A percentile compares a stretch with the other conserved stretches of the same genome.
phyloP scores from a whole-genome alignment of 1,140 invertebrate genomes.

The Hirudo medicinalis region DNA sequence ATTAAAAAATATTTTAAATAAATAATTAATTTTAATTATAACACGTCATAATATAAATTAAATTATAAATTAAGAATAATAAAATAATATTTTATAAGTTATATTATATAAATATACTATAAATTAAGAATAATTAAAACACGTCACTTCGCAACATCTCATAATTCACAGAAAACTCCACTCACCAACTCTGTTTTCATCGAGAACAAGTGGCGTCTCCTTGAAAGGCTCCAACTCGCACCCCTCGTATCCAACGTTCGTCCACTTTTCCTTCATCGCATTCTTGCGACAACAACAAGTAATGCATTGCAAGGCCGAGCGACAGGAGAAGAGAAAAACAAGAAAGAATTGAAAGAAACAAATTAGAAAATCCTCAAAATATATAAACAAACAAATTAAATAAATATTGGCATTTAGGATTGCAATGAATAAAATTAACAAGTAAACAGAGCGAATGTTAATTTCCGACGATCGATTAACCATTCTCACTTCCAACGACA shows the following conservation, averaged over 20 bases:
- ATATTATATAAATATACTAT: no score
- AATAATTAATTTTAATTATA: no score
- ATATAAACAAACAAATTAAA: not conserved
- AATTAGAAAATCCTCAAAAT: not conserved
- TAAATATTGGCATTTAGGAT: not conserved
- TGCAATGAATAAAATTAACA: not conserved
- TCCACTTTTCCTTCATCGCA: slow-evolving; percentile 92
- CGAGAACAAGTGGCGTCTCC: not conserved
- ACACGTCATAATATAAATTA: no score
- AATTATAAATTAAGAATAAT: no score
- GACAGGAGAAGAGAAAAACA: not conserved
- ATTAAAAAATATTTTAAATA: no score
- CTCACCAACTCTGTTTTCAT: slow-evolving; percentile 5
- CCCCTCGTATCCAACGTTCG: slow-evolving; percentile 98
- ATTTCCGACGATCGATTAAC: not conserved
- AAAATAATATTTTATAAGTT: no score
- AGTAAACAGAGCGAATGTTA: not conserved
- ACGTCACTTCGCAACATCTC: not conserved
- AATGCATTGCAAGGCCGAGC: no score
- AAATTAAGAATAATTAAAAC: not conserved
- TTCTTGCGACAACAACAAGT: not conserved
- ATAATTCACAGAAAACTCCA: not conserved
- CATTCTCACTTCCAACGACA: slow-evolving; percentile 64
- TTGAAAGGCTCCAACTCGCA: slow-evolving; percentile 43
- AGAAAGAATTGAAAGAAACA: not conserved